Evolutionary conservation across 2,113 vertebrate genomes (phyloP), one percentile per base, ranked within the genome.

Genomic region (Nycticryphes semicollaris): DNA sequence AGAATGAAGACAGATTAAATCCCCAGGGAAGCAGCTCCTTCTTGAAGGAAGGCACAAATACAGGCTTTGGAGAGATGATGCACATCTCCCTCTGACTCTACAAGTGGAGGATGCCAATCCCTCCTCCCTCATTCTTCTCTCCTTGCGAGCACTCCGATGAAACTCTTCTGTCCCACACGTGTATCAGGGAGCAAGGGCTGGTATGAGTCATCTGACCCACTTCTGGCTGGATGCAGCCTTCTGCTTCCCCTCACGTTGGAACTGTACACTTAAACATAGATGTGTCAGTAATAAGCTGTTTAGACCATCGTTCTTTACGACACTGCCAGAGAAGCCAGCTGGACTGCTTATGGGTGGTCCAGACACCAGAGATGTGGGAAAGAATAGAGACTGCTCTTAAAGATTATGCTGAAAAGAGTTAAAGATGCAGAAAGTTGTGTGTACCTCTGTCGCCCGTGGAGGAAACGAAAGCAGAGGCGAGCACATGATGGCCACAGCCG

Each of bases 281-380:
- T 16, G 91, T 85, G 87, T 76, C 2, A 0, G 41, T 82, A 94
- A 93, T 78, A 70, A 64, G 89, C 84, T 92, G 85, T 94, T 96
- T 56, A 93, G 93, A 92, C 63, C 86, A 79, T 39, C 3, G 1
- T 27, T 92, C 84, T 81, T 59, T n/a, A 73, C 4, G 1, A 47
- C 2, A 19, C 86, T 95, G 91, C 87, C 94, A 97, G 81, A 87
- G 74, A 85, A 93, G 87, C 87, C 94, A 96, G 94, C 95, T 95
- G 94, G 95, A 54, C 67, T 89, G 59, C 59, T 82, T 82, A 94
- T 18, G 95, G 95, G 94, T 94, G 91, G 94, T 96, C 95, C 82
- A 93, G 68, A 86, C 80, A 70, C 54, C 60, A 90, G 76, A 72
- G 69, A 78, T 74, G 51, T 3, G 35, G 87, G 50, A 77, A 92